Evolutionary conservation across 2,888 invertebrate species (phyloP).

Genomic region (Myopa testacea): DNA sequence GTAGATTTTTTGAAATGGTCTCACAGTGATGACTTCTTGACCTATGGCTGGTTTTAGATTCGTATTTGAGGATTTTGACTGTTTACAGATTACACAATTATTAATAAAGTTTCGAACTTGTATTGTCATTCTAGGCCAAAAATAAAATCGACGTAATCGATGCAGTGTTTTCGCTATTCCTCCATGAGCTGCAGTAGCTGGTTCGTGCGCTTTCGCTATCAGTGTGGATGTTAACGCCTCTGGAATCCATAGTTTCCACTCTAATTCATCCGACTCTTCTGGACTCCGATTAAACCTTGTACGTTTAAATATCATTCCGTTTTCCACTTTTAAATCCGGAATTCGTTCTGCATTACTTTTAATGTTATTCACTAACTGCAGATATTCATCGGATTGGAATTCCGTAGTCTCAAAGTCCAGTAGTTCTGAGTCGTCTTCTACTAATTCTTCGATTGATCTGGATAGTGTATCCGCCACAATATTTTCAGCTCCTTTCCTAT

Average conservation of each 20-base stretch:
- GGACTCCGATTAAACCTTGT: background rate
- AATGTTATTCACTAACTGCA: background rate
- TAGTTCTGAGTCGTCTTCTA: background rate
- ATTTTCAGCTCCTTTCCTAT: background rate
- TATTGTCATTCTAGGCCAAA: background rate
- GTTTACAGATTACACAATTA: background rate
- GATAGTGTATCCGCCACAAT: constrained; percentile 21
- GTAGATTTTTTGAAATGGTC: constrained; percentile 14
- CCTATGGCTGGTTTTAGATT: constrained; percentile 1
- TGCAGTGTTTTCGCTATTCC: background rate
- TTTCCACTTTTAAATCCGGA: constrained; percentile 7
- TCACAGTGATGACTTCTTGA: background rate
- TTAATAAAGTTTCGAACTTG: background rate
- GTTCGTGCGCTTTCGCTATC: background rate
- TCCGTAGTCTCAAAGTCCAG: constrained; percentile 7
- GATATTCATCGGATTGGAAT: constrained; percentile 4
- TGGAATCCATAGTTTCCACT: constrained; percentile 4
- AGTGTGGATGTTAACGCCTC: too few species aligned
- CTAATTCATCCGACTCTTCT: background rate
- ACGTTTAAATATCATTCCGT: background rate
- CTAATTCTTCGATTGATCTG: background rate
- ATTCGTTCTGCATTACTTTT: background rate
- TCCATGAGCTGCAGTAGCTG: background rate
- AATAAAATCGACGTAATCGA: background rate
- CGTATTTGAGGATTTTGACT: background rate